Evolutionary conservation across 23 tunicate species (phyloP).

Genomic region (Ciona savignyi): DNA sequence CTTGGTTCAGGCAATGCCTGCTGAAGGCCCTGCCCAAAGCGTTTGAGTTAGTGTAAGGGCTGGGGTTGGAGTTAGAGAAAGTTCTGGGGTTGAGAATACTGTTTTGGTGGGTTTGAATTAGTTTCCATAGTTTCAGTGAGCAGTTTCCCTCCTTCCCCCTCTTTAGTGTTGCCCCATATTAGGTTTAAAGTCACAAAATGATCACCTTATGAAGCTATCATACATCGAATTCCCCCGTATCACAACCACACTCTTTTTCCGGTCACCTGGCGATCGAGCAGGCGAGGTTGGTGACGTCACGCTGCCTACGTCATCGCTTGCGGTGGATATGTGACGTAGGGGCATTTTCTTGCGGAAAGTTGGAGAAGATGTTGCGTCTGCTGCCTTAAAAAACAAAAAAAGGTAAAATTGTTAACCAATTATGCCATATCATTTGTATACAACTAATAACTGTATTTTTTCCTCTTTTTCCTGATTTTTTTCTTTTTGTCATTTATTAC

Average conservation of each 20-base stretch:
- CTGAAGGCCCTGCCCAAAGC: too few relatives aligned
- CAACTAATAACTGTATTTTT: too few relatives aligned
- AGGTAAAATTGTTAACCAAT: neutral
- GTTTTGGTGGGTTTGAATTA: too few relatives aligned
- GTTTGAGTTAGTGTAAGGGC: too few relatives aligned
- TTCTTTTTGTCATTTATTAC: too few relatives aligned
- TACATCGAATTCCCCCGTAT: neutral
- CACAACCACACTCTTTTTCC: neutral
- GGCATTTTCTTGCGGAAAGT: neutral
- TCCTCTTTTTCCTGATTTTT: too few relatives aligned
- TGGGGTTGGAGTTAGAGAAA: too few relatives aligned
- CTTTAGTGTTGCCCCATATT: too few relatives aligned
- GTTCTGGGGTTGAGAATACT: too few relatives aligned
- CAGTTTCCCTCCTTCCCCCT: neutral
- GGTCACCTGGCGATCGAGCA: neutral
- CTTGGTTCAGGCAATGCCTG: too few relatives aligned
- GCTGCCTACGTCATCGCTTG: neutral
- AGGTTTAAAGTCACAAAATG: too few relatives aligned
- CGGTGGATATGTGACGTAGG: neutral
- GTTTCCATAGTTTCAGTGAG: neutral
- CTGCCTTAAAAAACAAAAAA: neutral
- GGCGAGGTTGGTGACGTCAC: neutral
- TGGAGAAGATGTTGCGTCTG: neutral
- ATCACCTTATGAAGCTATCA: neutral
- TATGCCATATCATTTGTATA: too few relatives aligned